Base-by-base conservation (phyloP, 1,140 invertebrate species). In the Drosophila novamexicana region DNA sequence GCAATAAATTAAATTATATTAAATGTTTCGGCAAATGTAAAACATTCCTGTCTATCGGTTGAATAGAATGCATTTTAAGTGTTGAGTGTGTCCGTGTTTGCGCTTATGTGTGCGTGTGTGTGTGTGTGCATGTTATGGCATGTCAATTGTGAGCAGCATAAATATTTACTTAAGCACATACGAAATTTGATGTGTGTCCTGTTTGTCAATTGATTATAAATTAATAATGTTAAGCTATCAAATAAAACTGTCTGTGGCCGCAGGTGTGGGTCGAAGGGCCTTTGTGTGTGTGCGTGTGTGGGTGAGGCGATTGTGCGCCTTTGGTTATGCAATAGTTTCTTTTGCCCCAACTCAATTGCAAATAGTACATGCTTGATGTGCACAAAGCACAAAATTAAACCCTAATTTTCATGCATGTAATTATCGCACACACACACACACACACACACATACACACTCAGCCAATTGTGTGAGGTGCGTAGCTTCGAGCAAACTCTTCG, bases 151-250 rank as follows among this genome's bases (percentile, higher is more conserved):
- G 57, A 63, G 58, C 49, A 81, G 74, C 78, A 77, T 62, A 74
- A 77, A 81, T 81, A 81, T 81, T 81, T 82, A 75, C 65, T 73
- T 63, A 70, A 52, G 56, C 75, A 52, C 69, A 68, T 77, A 77
- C 14, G 14, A 36, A 53, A 49, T 47, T 59, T 45, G 67, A 52
- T 53, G 61, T 50, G 64, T n/a, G 36, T 49, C 14, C 65, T 68
- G 58, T 56, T 80, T 81, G 63, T 54, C 77, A 71, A 82, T 82
- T 82, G 75, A 82, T 71, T 82, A 49, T 62, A 71, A 79, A 83
- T 83, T 70, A 70, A 81, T 79, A 61, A 72, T 67, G 61, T 77
- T 73, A 44, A 14, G 50, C 36, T 42, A 45, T 37, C 62, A 72
- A 81, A 80, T 75, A 80, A 40, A 56, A 67, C 54, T 52, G 53